Evolutionary conservation across 2,113 vertebrate genomes (phyloP).

Genomic region (Hippopotamus amphibius): DNA sequence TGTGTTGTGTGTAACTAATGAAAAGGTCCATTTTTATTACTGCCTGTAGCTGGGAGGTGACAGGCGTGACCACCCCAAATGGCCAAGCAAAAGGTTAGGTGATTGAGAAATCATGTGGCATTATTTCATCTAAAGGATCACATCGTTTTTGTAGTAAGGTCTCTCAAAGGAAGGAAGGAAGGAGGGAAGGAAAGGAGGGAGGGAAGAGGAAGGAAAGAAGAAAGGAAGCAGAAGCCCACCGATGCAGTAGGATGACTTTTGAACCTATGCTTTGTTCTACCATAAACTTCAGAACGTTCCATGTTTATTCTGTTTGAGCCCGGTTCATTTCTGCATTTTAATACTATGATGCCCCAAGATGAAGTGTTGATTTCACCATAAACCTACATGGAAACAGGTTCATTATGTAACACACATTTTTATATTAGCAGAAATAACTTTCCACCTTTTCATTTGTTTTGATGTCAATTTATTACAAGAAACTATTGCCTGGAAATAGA

Average conservation of each 20-base stretch:
- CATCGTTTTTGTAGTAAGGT: not conserved
- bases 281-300: not conserved
- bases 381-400: slow-evolving; percentile 17
- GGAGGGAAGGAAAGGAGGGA: not conserved
- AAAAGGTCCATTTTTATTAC: slow-evolving; percentile 85
- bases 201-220: rapidly evolving
- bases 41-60: slow-evolving; percentile 76
- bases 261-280: slow-evolving; percentile 42
- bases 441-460: slow-evolving; percentile 73
- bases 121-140: not conserved
- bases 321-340: not conserved
- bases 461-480: slow-evolving; percentile 68
- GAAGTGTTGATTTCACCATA: not conserved
- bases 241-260: not conserved
- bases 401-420: slow-evolving; percentile 62
- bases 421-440: slow-evolving; percentile 69
- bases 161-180: not conserved
- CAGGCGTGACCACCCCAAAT: slow-evolving; percentile 79
- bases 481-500: slow-evolving; percentile 66
- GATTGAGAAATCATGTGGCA: slow-evolving; percentile 57
- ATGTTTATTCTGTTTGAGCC: not conserved
- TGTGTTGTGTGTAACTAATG: slow-evolving; percentile 81
- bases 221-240: not conserved
- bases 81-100: slow-evolving; percentile 66
- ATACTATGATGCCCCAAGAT: not conserved